Evolutionary conservation across 2,797 vertebrate species (phyloP), one percentile per base, ranked within the genome.

Genomic region (Poeciliopsis infans): DNA sequence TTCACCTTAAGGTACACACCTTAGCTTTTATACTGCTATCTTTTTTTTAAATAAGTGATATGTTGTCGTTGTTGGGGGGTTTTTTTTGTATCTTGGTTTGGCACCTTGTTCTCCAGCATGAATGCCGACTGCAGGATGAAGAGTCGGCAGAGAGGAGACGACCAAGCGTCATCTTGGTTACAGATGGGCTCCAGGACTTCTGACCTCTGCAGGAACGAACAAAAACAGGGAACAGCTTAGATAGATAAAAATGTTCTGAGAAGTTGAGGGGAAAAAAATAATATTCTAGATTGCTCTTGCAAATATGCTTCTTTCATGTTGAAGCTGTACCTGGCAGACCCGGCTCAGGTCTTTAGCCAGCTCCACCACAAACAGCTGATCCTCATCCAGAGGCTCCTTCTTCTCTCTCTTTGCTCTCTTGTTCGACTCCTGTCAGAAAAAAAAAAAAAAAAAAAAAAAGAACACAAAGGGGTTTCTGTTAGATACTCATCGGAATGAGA

Each of bases 81-180:
- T 15, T 31, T 15, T 31, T 61, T 61, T 61, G 12, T n/a, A 74
- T 71, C 36, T 31, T 28, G 51, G 57, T 59, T 72, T 51, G 59
- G 81, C 77, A 96, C 96, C 95, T 96, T 96, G 91, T 89, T 95
- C 84, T 95, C 95, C 79, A 96, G 85, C 86, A 96, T 88, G 2
- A 89, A 91, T 15, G 94, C 94, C 95, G 95, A 96, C 75, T 96
- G 94, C 11, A 95, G 76, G 82, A 95, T 91, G 81, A 96, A 94
- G 70, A 83, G 78, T 91, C 81, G 92, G 91, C 96, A 96, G 75
- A 93, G 84, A 47, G 90, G 68, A 33, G 92, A 85, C 1, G 95
- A 91, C 96, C 96, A 96, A 81, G 81, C 90, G 77, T 96, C 95
- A 20, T 95, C 94, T 78, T 86, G 85, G 68, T 86, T 93, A 88